Evolutionary conservation across 1,140 invertebrate species (phyloP).

Genomic region (Bicyclus anynana): DNA sequence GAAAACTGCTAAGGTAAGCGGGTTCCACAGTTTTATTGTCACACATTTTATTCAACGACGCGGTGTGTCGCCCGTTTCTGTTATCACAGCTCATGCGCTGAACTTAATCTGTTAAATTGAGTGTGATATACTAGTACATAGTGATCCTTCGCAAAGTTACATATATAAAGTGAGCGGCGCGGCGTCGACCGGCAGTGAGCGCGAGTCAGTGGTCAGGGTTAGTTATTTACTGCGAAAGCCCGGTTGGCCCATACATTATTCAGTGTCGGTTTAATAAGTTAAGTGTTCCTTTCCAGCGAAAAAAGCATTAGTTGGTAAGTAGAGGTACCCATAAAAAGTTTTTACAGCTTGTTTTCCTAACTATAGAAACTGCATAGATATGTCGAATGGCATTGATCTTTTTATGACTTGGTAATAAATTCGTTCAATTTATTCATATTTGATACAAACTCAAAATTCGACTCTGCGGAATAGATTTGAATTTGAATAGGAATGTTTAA

Average conservation of each 20-base stretch:
- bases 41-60: neutral
- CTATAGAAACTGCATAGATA: neutral
- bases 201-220: conserved; percentile 29
- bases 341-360: neutral
- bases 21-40: neutral
- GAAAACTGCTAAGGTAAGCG: too few species aligned
- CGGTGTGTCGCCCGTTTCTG: conserved; percentile 6
- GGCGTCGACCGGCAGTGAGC: conserved; percentile 53
- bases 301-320: neutral
- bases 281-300: neutral
- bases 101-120: conserved; percentile 50
- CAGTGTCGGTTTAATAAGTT: neutral
- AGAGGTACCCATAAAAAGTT: neutral
- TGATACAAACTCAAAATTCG: too few species aligned
- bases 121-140: conserved; percentile 30
- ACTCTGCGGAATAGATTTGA: too few species aligned
- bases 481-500: too few species aligned
- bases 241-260: conserved; percentile 1
- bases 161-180: conserved; percentile 54
- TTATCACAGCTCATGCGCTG: conserved; percentile 32
- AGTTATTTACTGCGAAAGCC: conserved; percentile 31
- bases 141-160: conserved; percentile 36
- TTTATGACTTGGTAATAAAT: neutral
- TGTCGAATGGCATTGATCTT: neutral
- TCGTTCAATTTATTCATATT: too few species aligned